Conservation (phyloP, 1,140 invertebrate species). For the Heliconius eleuchia region DNA sequence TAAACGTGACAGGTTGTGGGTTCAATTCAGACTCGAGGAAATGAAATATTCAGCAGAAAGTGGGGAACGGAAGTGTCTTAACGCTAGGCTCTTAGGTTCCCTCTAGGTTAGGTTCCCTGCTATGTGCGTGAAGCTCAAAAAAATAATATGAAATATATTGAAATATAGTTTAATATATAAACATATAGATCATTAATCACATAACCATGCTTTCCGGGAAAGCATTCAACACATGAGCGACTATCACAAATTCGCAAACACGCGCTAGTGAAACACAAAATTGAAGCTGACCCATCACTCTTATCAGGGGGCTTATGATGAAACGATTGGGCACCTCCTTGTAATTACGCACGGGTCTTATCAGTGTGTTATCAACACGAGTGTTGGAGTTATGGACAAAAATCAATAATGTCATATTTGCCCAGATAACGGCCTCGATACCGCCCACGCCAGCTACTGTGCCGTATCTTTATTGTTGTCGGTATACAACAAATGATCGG, state of each 20-base stretch:
- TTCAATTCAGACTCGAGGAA: no score
- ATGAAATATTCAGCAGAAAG: no score
- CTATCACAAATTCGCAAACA: neutral
- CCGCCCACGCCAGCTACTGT: constrained; percentile 32
- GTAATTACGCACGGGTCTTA: constrained; percentile 33
- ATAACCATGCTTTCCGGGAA: neutral
- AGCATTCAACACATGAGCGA: neutral
- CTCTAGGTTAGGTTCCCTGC: no score
- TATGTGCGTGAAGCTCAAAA: no score
- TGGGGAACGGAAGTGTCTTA: no score
- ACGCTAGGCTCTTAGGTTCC: no score
- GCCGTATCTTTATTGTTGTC: constrained; percentile 32
- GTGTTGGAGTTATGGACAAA: constrained; percentile 31
- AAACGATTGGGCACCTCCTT: constrained; percentile 29
- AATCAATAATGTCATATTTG: constrained; percentile 43
- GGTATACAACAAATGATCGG: constrained; percentile 9
- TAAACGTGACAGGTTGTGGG: no score
- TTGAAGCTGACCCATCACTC: neutral
- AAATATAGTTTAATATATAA: neutral
- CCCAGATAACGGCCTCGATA: constrained; percentile 30
- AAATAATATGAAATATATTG: neutral
- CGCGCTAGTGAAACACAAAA: neutral
- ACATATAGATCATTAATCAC: neutral
- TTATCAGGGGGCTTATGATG: constrained; percentile 8
- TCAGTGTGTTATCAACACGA: constrained; percentile 25